Evolutionary conservation across 2,888 invertebrate species (phyloP), one percentile per base, ranked within the genome.

Genomic region (Leptopilina drosophilae): DNA sequence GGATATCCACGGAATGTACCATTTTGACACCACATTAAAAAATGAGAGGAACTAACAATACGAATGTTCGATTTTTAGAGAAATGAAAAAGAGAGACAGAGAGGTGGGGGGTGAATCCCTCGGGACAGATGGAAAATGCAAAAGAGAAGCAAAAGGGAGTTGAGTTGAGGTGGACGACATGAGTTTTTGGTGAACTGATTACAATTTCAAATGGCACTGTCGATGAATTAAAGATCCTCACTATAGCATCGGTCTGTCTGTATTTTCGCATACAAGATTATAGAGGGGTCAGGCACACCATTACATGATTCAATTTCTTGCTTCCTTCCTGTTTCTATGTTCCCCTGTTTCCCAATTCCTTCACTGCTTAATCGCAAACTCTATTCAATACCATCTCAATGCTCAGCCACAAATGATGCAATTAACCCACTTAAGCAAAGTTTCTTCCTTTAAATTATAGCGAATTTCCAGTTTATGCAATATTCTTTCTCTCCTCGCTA

Each of bases 141-240:
- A 64, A 73, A 33, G 46, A 67, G 20, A 49, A 66, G 80, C 76
- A 77, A 78, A 33, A 80, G 77, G 76, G 77, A 81, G 79, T 67
- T 64, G 49, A 20, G 20, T 67, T 33, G 33, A 65, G 81, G 78
- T 82, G 77, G 80, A 80, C 82, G 81, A 84, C 83, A 83, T 78
- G 79, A 77, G 82, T 82, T 83, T 83, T 82, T 78, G 82, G 81
- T 40, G 77, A 53, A 33, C 56, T 33, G 79, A 87, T 87, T 87
- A 87, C 84, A 86, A 87, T 87, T 87, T 87, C 85, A 87, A 87
- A 87, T 84, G 65, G 77, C 66, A 69, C 82, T 66, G 76, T 82
- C 83, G 85, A 86, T 87, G 87, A 87, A 87, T 87, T 87, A 87
- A 87, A 87, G 86, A 87, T 87, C 62, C 82, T 49, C 77, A 80